Conservation (phyloP, 2,113 vertebrate genomes). For the Esox niger region DNA sequence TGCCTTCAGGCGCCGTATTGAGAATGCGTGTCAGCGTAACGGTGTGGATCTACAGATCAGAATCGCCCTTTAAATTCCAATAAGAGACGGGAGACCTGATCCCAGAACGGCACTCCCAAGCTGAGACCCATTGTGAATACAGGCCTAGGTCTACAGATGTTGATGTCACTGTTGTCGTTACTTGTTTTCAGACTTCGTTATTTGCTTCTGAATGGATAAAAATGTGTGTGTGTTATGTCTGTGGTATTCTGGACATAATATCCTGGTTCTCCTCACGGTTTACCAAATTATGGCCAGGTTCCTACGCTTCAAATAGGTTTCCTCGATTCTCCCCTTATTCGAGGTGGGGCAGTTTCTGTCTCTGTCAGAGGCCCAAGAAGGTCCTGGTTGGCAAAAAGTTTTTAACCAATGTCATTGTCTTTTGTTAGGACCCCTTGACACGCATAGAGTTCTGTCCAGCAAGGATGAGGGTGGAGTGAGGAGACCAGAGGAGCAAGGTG, state of each 20-base stretch:
- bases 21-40: constrained; percentile 30
- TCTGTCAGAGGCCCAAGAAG: constrained; percentile 21
- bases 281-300: too few relatives aligned
- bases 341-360: neutral
- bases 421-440: constrained; percentile 36
- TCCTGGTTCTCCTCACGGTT: constrained; percentile 20
- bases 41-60: too few relatives aligned
- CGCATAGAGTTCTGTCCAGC: constrained; percentile 38
- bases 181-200: constrained; percentile 46
- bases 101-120: too few relatives aligned
- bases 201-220: constrained; percentile 72
- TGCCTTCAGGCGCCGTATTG: constrained; percentile 67
- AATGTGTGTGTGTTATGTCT: constrained; percentile 50
- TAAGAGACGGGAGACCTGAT: too few relatives aligned
- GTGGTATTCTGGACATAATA: constrained; percentile 41
- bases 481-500: constrained; percentile 1
- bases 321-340: constrained; percentile 25
- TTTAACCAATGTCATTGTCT: constrained; percentile 47
- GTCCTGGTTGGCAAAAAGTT: constrained; percentile 45
- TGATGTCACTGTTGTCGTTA: constrained; percentile 55
- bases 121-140: too few relatives aligned
- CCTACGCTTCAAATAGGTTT: constrained; percentile 20
- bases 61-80: too few relatives aligned
- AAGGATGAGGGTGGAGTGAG: neutral
- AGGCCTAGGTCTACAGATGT: constrained; percentile 48